These are phyloP conservation scores for Gephyroberyx darwinii DNA, from an alignment of 2,797 vertebrate species.

Conservation along the genomic window DNA sequence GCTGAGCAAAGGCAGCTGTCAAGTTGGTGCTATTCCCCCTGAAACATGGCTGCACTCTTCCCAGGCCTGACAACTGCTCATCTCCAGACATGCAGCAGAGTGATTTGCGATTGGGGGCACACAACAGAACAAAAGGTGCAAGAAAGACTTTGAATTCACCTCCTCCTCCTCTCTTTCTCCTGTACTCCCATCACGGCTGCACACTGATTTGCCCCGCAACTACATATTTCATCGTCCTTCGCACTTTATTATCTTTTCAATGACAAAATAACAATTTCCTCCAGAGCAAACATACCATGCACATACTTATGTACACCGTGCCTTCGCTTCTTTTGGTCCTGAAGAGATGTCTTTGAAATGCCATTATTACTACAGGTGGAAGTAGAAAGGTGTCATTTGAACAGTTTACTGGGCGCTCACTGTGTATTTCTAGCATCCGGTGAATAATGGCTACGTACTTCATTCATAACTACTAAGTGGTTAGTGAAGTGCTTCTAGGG, in stretches of 20 bases:
- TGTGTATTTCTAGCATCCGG: conserved; percentile 45
- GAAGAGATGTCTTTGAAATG: conserved; percentile 54
- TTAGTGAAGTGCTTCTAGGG: conserved; percentile 24
- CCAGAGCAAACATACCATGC: conserved; percentile 62
- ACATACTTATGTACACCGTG: conserved; percentile 56
- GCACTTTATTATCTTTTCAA: conserved; percentile 65
- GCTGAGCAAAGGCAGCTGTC: conserved; percentile 51
- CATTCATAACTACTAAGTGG: conserved; percentile 45
- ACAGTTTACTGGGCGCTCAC: conserved; percentile 33
- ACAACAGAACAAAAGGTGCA: conserved; percentile 46
- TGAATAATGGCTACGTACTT: conserved; percentile 50
- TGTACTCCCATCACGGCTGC: conserved; percentile 22
- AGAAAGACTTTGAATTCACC: conserved; percentile 38
- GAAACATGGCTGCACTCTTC: conserved; percentile 39
- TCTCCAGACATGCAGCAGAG: conserved; percentile 50
- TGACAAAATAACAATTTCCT: conserved; percentile 65
- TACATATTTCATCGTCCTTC: conserved; percentile 64
- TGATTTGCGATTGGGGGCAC: conserved; percentile 60
- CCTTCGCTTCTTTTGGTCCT: conserved; percentile 27
- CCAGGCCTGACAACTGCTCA: conserved; percentile 51
- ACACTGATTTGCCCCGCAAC: conserved; percentile 55
- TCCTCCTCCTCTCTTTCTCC: conserved; percentile 31
- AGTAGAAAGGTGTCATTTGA: conserved; percentile 48
- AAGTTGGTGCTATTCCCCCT: conserved; percentile 37
- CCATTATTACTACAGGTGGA: conserved; percentile 45